Evolutionary conservation across 2,888 invertebrate genomes (phyloP), one percentile per base, ranked within the genome.

Genomic region (Caenorhabditis sp.): DNA sequence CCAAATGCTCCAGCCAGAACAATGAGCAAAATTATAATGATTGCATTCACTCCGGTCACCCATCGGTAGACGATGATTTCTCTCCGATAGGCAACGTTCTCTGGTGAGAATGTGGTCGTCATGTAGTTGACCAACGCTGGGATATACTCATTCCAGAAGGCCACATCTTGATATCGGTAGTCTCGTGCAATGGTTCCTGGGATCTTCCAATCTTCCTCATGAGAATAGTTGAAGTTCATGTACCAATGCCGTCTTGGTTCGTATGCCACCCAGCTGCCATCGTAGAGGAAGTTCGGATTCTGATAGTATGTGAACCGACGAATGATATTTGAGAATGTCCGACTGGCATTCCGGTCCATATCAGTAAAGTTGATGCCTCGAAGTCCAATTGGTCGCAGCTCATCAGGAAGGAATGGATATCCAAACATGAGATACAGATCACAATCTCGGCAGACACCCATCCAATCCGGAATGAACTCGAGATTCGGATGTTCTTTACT

Each of bases 391-490:
- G 92, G 92, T 26, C 91, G 73, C 16, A 91, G 82, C 28, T 89
- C 86, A n/a, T 77, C 64, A 1, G 90, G 89, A 59, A 92, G 80
- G 76, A 88, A 92, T 10, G 92, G 88, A 58, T 91, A 92, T 0
- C 91, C 90, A 91, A 96, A 96, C 8, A 96, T 92, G 92, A 96
- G 95, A 92, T 95, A 95, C 68, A 96, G 93, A 84, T 96, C 96
- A 89, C 96, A 96, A 0, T 95, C 96, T 91, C 96, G 96, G 69
- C 95, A 95, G 0, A 95, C 95, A 73, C 90, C 90, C 85, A 89
- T 88, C 91, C 92, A 92, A 54, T 85, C 87, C 5, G 91, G 91
- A 44, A 92, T 85, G 26, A 83, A 87, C 14, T 80, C 58, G 7
- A 85, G 28, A 28, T 88, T 76, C n/a, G 86, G 86, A 66, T 86